Base-by-base conservation (phyloP, 2,797 vertebrate genomes). In the Erithacus rubecula region DNA sequence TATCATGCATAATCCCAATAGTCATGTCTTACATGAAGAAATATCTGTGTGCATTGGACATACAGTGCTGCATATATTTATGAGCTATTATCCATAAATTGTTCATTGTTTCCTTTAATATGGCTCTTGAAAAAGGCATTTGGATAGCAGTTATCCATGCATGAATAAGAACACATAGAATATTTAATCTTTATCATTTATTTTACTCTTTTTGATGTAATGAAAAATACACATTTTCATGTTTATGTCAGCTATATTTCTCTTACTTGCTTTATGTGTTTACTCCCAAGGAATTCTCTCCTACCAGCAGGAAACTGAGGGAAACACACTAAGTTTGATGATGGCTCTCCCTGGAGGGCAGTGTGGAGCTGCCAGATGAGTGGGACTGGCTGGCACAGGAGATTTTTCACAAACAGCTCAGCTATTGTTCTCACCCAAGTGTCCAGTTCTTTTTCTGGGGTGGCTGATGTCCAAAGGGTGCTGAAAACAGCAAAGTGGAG, bases 301-400 rank as follows among this genome's bases (percentile, higher is more conserved):
- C 90, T 76, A 70, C 60, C 63, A 49, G 68, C 70, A 72, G 94
- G 75, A 93, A 94, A 77, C 85, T 76, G 84, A 89, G 93, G 93
- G 75, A 77, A 74, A 12, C 22, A 1, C 6, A 0, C 1, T 22
- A 37, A 32, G 22, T 89, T 82, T 62, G 65, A 46, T 56, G 89
- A 9, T 4, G 15, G 70, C 17, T 41, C 39, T 95, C 92, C 91
- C 87, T 90, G 94, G 96, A 97, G 94, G 93, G 83, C 90, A 93
- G 83, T 91, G 83, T 94, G 93, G 95, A 82, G 87, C 93, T 95
- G 78, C 3, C 7, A 52, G 64, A 70, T 64, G 67, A 15, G 8
- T 16, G 55, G 77, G 56, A 64, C n/a, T 46, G 82, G 9, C 63
- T 49, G 27, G 49, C 74, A 39, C 44, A 46, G 77, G 76, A 83